Evolutionary conservation across 2,797 vertebrate genomes (phyloP), one percentile per base, ranked within the genome.

Genomic region (Sebastiscus tertius): DNA sequence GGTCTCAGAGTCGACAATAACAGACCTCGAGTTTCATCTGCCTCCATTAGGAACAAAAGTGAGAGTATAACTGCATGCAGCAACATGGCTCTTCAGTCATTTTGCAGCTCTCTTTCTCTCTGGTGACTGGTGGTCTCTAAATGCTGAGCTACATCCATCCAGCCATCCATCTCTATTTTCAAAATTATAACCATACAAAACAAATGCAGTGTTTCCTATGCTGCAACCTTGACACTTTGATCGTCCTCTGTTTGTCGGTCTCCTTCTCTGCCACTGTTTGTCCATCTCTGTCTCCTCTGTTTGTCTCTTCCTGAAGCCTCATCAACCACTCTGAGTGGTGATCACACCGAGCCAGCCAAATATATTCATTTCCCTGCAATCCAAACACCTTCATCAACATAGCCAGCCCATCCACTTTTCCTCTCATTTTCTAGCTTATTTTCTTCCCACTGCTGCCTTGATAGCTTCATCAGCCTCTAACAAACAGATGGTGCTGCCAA

Each of bases 381-480:
- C 82, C 67, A 81, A 80, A 80, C 56, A 72, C 33, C 69, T 60
- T 62, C 79, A 80, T 76, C 74, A 77, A 60, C 72, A 69, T 8
- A 22, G 8, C 54, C 54, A 33, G 46, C 71, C 66, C 60, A 27
- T 61, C 62, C 73, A 64, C 59, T 64, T 71, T 54, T 27, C 70
- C 31, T 69, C 72, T 72, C 72, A 77, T 77, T 85, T 83, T 55
- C 71, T 12, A 26, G 20, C 52, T 58, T 74, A 68, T 80, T 81
- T 72, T 75, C 75, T 69, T 56, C 31, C 59, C 24, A 46, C 61
- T 59, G 64, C 74, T 60, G 42, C 74, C 29, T 65, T 80, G 78
- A 82, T 83, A 66, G 8, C 67, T 88, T 72, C 76, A 84, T 88
- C 81, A 80, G 71, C 73, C 71, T 75, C 54, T 67, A 39, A 81